Evolutionary conservation across 2,888 invertebrate genomes (phyloP).

Genomic region (Phlogophora meticulosa): DNA sequence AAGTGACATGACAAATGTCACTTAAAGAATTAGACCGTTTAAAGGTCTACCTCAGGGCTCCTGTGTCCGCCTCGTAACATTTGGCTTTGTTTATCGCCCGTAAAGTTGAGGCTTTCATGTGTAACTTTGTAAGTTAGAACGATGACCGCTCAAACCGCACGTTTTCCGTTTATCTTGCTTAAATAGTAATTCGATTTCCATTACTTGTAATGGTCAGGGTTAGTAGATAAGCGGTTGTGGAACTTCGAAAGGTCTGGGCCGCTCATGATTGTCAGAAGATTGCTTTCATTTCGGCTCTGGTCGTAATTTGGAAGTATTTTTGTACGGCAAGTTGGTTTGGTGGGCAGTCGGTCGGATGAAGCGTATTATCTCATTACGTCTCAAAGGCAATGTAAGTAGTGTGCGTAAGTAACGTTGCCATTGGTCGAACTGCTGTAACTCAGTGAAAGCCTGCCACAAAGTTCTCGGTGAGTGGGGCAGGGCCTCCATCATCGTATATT

Average conservation of each 20-base stretch:
- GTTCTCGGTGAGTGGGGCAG: constrained; percentile 29
- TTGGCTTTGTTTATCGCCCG: constrained; percentile 60
- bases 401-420: constrained; percentile 67
- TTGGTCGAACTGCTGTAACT: constrained; percentile 55
- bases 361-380: constrained; percentile 77
- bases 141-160: constrained; percentile 71
- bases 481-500: constrained; percentile 38
- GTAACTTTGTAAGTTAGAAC: constrained; percentile 69
- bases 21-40: constrained; percentile 49
- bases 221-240: constrained; percentile 79
- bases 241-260: constrained; percentile 73
- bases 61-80: constrained; percentile 46
- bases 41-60: constrained; percentile 29
- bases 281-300: constrained; percentile 77
- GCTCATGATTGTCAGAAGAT: constrained; percentile 80
- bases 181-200: constrained; percentile 87
- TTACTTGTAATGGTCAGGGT: constrained; percentile 83
- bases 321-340: constrained; percentile 68
- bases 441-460: constrained; percentile 32
- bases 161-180: constrained; percentile 82
- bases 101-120: constrained; percentile 69
- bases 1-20: constrained; percentile 45
- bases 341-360: constrained; percentile 67
- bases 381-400: constrained; percentile 67
- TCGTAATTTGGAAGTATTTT: constrained; percentile 78